These are phyloP conservation scores for Sipha flava DNA, from an alignment of 1,140 invertebrate species.

Conservation along the genomic window DNA sequence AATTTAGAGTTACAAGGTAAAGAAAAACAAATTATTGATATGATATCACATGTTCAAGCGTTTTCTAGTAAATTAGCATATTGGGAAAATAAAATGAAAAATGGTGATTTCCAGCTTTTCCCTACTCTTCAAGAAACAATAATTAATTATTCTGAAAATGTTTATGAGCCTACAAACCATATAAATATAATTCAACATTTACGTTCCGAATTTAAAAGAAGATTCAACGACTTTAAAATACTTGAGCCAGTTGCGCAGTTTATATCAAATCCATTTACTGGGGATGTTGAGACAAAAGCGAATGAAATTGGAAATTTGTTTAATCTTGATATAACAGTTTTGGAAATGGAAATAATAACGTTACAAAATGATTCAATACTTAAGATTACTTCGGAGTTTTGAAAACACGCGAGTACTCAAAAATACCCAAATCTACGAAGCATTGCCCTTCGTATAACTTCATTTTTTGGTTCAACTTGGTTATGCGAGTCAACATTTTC, in stretches of 20 bases:
- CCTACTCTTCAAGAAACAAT: not conserved
- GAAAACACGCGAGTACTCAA: not conserved
- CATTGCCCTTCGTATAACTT: not conserved
- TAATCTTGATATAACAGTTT: not conserved
- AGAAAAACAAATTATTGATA: no score
- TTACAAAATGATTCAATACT: not conserved
- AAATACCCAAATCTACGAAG: not conserved
- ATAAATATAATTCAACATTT: not conserved
- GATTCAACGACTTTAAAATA: not conserved
- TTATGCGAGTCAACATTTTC: not conserved
- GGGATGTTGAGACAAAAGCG: not conserved
- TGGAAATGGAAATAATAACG: not conserved
- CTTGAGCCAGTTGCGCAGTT: not conserved
- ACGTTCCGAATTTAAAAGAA: not conserved
- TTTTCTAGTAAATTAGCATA: not conserved
- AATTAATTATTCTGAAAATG: not conserved
- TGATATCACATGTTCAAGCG: no score
- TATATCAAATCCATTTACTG: not conserved
- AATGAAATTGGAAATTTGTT: not conserved
- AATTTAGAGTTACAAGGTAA: no score
- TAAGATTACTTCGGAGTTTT: not conserved
- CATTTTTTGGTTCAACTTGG: not conserved
- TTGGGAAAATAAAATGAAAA: not conserved
- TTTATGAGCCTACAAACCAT: not conserved
- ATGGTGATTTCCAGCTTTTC: not conserved